A percentile compares a stretch with the other conserved stretches of the same genome.
Conservation (phyloP, 2,113 vertebrate species). For the Anseranas semipalmata region DNA sequence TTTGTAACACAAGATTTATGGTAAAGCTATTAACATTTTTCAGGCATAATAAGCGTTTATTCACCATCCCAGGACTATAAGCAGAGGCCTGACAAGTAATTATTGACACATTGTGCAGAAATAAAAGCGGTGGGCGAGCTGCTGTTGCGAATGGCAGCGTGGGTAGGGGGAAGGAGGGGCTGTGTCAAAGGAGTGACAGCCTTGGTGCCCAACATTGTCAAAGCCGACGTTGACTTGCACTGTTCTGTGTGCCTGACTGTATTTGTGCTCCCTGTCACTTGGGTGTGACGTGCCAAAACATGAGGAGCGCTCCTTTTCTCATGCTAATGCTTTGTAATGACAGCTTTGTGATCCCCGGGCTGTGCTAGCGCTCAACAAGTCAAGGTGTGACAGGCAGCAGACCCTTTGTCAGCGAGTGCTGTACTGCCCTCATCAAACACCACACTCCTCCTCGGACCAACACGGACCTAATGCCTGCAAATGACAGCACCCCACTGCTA, state of each 20-base stretch:
- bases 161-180: constrained; percentile 73
- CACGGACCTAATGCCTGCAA: background rate
- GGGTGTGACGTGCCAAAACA: constrained; percentile 82
- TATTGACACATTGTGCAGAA: constrained; percentile 78
- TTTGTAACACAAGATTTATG: constrained; percentile 72
- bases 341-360: constrained; percentile 70
- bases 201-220: constrained; percentile 84
- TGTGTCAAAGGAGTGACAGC: constrained; percentile 76
- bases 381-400: constrained; percentile 79
- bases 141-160: constrained; percentile 76
- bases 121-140: constrained; percentile 76
- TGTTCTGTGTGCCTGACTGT: constrained; percentile 72
- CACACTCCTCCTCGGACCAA: background rate
- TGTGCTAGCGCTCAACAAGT: constrained; percentile 62
- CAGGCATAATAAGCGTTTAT: constrained; percentile 73
- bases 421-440: background rate
- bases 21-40: constrained; percentile 68
- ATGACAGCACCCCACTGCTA: background rate
- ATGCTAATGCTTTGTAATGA: constrained; percentile 80
- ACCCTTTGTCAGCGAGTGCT: constrained; percentile 29
- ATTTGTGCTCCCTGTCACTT: constrained; percentile 80
- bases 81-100: constrained; percentile 79
- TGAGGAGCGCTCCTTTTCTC: constrained; percentile 74
- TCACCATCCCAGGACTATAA: constrained; percentile 69
- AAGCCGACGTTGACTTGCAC: constrained; percentile 67